Conservation (phyloP, 2,113 vertebrate species). For the Heterochromis multidens region DNA sequence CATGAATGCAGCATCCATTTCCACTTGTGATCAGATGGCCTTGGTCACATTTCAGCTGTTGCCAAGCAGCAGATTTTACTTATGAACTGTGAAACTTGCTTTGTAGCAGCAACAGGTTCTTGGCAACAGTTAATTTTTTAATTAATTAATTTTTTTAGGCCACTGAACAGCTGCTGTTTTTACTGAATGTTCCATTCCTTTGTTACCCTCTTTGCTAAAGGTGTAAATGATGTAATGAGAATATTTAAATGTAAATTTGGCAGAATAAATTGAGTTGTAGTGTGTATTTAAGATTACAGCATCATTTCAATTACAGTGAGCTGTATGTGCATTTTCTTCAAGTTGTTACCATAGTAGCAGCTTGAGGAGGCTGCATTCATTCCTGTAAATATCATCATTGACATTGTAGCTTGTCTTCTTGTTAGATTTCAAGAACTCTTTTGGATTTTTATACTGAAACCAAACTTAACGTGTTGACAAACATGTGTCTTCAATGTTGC, state of each 20-base stretch:
- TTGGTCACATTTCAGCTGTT: not conserved
- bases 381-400: conserved; percentile 27
- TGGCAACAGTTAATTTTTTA: not conserved
- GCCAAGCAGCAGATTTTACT: conserved; percentile 3
- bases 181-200: too few species aligned
- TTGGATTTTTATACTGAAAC: conserved; percentile 15
- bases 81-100: conserved; percentile 51
- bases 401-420: not conserved
- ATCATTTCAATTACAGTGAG: not conserved
- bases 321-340: not conserved
- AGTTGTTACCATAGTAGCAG: not conserved
- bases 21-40: not conserved
- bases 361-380: not conserved
- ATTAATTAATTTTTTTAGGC: not conserved
- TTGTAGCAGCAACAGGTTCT: not conserved
- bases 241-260: too few species aligned
- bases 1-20: not conserved
- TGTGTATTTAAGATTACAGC: not conserved
- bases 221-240: too few species aligned
- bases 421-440: not conserved
- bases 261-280: conserved; percentile 5
- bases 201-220: not conserved
- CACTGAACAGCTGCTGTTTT: not conserved
- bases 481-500: conserved; percentile 52
- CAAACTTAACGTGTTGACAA: conserved; percentile 23